phyloP scores from a whole-genome alignment of 2,113 vertebrate genomes.

The Clarias magur region DNA sequence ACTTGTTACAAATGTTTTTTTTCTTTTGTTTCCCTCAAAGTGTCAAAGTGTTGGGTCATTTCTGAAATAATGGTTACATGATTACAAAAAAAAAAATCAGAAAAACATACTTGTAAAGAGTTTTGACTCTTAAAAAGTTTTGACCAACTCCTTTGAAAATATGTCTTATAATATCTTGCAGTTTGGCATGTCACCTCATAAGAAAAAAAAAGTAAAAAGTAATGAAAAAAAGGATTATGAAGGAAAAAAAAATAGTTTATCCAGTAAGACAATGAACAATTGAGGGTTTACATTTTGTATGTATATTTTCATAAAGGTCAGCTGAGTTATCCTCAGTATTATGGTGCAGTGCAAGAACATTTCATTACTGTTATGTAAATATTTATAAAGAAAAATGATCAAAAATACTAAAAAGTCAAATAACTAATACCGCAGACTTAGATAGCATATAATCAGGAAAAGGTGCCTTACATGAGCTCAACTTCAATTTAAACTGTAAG shows the following conservation, averaged over 20 bases:
- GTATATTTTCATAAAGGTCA: conserved; percentile 12
- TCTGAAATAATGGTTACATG: not conserved
- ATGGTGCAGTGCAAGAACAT: not conserved
- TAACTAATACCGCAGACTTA: not conserved
- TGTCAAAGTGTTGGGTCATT: not conserved
- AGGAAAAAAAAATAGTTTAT: not conserved
- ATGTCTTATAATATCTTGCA: not conserved
- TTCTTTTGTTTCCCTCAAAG: not conserved
- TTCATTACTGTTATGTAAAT: not conserved
- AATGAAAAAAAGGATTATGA: not conserved
- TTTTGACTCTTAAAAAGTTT: not conserved
- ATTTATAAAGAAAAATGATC: not conserved
- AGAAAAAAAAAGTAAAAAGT: not conserved
- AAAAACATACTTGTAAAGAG: not conserved
- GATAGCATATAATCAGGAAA: not conserved
- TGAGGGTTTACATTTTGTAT: not conserved
- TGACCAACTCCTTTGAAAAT: not conserved
- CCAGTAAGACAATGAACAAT: not conserved
- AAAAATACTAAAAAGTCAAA: not conserved
- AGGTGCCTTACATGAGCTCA: not conserved
- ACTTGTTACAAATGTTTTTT: not conserved
- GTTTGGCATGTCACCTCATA: not conserved
- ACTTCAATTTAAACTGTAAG: not conserved
- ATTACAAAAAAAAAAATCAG: not conserved
- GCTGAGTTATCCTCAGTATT: not conserved